Conservation (phyloP, 2,888 invertebrate species). For the Calameuta filiformis region DNA sequence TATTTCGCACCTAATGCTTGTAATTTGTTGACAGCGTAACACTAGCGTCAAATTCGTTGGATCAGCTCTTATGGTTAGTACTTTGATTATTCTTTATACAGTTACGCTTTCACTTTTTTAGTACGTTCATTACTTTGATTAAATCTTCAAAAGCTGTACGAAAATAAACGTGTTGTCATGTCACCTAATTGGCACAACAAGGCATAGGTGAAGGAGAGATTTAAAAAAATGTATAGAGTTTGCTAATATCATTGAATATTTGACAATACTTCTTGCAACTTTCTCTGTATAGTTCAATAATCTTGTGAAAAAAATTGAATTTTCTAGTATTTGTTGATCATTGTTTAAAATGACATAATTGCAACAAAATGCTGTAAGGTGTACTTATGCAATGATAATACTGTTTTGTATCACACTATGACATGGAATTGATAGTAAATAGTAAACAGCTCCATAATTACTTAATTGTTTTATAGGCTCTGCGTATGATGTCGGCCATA, state of each 20-base stretch:
- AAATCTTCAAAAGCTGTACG: background rate
- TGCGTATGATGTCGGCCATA: slow-evolving; percentile 72
- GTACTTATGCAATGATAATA: background rate
- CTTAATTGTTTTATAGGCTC: slow-evolving; percentile 60
- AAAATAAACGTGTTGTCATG: background rate
- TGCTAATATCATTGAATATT: background rate
- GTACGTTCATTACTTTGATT: background rate
- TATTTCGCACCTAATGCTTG: background rate
- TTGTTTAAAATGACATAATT: background rate
- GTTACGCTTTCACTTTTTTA: background rate
- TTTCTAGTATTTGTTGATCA: background rate
- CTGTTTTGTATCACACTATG: background rate
- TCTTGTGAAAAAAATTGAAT: background rate
- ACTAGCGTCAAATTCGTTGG: background rate
- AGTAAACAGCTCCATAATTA: background rate
- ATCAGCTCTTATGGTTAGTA: background rate
- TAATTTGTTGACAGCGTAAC: background rate
- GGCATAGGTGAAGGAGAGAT: background rate
- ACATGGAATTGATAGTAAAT: background rate
- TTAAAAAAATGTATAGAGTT: background rate
- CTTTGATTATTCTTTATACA: background rate
- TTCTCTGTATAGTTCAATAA: background rate
- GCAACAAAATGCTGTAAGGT: background rate
- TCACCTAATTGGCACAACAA: background rate
- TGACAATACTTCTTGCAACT: background rate